Percentiles rank a stretch among this genome's conserved stretches.
Evolutionary conservation across 2,797 vertebrate species (phyloP).

Genomic region (Micropoecilia bifurca): DNA sequence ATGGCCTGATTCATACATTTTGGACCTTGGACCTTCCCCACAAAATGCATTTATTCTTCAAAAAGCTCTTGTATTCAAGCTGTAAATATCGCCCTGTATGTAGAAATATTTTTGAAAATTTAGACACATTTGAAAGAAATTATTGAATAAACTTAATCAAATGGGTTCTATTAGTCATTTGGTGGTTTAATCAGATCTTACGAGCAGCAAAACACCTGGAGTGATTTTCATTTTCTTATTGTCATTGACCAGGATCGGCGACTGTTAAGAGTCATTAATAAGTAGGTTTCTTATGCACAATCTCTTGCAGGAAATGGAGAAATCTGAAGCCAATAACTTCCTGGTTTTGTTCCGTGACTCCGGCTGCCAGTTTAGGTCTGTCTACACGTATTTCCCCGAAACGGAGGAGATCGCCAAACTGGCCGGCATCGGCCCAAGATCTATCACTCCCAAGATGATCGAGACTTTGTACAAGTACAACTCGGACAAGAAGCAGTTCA

Average conservation of each 20-base stretch:
- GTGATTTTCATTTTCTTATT: not conserved
- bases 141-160: not conserved
- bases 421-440: slow-evolving; percentile 92
- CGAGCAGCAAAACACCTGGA: not conserved
- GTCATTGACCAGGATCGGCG: not conserved
- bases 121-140: not conserved
- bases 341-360: slow-evolving; percentile 95
- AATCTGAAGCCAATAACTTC: slow-evolving; percentile 95
- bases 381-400: slow-evolving; percentile 94
- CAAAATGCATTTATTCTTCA: not conserved
- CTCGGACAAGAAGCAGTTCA: slow-evolving; percentile 98
- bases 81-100: not conserved
- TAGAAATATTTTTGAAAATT: not conserved
- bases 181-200: not conserved
- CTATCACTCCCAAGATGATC: slow-evolving; percentile 95
- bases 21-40: not conserved
- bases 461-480: slow-evolving; percentile 97
- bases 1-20: not conserved
- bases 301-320: slow-evolving; percentile 93
- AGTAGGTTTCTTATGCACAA: not conserved
- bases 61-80: not conserved
- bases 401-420: slow-evolving; percentile 93
- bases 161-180: not conserved
- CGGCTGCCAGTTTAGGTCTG: slow-evolving; percentile 95
- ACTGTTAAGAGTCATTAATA: not conserved